Conservation (phyloP, 2,888 invertebrate species). For the Aphidius colemani region DNA sequence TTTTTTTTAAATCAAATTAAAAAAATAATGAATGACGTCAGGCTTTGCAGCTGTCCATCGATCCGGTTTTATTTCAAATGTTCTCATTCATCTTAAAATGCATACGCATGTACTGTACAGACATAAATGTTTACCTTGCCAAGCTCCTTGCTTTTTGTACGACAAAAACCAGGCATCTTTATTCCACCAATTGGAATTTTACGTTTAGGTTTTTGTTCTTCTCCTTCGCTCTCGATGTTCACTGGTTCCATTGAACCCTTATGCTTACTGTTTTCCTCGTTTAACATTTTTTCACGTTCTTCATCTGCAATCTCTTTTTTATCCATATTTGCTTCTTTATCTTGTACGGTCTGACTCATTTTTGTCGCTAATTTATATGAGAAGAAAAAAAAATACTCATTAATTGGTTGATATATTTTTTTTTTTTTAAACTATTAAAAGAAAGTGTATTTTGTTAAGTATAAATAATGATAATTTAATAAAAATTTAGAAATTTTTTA, state of each 20-base stretch:
- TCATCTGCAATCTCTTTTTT: slow-evolving; percentile 58
- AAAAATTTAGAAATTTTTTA: too few relatives aligned
- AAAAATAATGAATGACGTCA: slow-evolving; percentile 36
- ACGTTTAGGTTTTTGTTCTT: slow-evolving; percentile 66
- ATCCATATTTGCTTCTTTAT: slow-evolving; percentile 51
- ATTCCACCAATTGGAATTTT: slow-evolving; percentile 88
- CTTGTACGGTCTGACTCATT: slow-evolving; percentile 46
- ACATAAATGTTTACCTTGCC: slow-evolving; percentile 65
- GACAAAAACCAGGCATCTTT: slow-evolving; percentile 85
- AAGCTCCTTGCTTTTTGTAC: slow-evolving; percentile 75
- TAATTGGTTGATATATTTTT: too few relatives aligned
- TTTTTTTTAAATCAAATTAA: too few relatives aligned
- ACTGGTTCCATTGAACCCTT: slow-evolving; percentile 54
- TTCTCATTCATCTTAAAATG: background rate
- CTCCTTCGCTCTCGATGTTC: slow-evolving; percentile 54
- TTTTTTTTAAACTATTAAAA: too few relatives aligned
- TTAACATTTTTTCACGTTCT: slow-evolving; percentile 68
- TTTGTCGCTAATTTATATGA: slow-evolving; percentile 11
- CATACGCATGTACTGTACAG: background rate
- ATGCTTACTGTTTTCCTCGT: slow-evolving; percentile 68
- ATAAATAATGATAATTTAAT: too few relatives aligned
- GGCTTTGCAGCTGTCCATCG: slow-evolving; percentile 32
- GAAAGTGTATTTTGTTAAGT: too few relatives aligned
- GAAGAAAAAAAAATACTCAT: background rate
- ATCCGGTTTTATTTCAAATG: slow-evolving; percentile 20